phyloP scores from a whole-genome alignment of 2,113 vertebrate species.

The Colistium nudipinnis region DNA sequence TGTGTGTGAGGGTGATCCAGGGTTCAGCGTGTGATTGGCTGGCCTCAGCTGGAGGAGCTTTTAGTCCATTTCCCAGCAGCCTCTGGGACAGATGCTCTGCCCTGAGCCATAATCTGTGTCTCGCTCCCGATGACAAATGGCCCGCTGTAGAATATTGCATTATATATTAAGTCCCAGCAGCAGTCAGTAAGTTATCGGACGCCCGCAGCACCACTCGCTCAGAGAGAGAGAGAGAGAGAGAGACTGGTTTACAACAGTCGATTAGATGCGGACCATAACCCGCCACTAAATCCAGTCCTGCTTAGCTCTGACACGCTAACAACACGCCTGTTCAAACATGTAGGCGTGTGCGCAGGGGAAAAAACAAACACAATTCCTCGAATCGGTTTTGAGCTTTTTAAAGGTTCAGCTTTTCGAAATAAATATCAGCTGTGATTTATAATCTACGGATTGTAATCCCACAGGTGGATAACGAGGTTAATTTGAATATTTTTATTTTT shows the following conservation, averaged over 20 bases:
- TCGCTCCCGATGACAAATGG: slow-evolving; percentile 96
- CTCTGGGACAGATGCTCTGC: slow-evolving; percentile 96
- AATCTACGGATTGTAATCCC: background rate
- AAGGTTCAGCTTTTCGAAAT: background rate
- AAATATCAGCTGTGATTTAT: background rate
- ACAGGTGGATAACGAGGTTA: background rate
- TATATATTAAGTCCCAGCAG: slow-evolving; percentile 98
- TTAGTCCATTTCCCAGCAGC: slow-evolving; percentile 93
- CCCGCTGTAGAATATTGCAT: slow-evolving; percentile 94
- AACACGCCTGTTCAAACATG: background rate
- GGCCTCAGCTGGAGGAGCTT: slow-evolving; percentile 95
- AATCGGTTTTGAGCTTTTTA: too few relatives aligned
- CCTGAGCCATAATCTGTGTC: slow-evolving; percentile 98
- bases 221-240: too few relatives aligned
- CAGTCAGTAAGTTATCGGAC: slow-evolving; percentile 98
- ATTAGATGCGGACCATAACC: slow-evolving; percentile 75
- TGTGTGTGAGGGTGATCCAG: slow-evolving; percentile 72
- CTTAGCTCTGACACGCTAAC: slow-evolving; percentile 31
- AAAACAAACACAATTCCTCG: too few relatives aligned
- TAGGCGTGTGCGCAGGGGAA: too few relatives aligned
- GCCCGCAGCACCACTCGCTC: slow-evolving; percentile 76
- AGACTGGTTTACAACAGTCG: slow-evolving; percentile 78
- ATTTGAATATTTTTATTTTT: too few relatives aligned
- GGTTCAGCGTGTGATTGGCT: slow-evolving; percentile 88
- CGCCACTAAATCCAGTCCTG: slow-evolving; percentile 62